A percentile compares a stretch with the other conserved stretches of the same genome.
Evolutionary conservation across 1,140 invertebrate genomes (phyloP).

Genomic region (Lepidurus couesii): DNA sequence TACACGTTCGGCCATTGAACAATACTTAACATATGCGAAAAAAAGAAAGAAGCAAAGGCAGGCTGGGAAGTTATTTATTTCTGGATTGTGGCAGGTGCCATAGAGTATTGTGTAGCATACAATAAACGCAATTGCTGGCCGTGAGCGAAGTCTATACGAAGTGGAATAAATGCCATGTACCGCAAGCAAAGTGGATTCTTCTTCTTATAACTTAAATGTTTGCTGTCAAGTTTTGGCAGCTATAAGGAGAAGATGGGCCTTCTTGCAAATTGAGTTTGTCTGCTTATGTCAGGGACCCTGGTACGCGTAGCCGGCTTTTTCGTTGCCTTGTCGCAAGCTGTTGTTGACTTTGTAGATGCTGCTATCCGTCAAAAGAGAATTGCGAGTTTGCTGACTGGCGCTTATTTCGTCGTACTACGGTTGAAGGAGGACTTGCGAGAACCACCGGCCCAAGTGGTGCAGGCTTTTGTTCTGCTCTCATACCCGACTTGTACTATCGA

Average conservation of each 20-base stretch:
- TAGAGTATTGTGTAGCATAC: too few species aligned
- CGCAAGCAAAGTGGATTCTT: not conserved
- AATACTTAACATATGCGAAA: too few species aligned
- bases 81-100: too few species aligned
- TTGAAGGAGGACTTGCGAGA: not conserved
- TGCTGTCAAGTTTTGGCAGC: slow-evolving; percentile 13
- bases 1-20: too few species aligned
- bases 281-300: slow-evolving; percentile 1
- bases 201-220: not conserved
- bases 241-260: slow-evolving; percentile 6
- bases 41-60: too few species aligned
- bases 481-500: slow-evolving; percentile 5
- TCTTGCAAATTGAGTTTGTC: slow-evolving; percentile 19
- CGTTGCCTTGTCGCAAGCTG: not conserved
- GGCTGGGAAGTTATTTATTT: too few species aligned
- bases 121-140: too few species aligned
- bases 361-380: not conserved
- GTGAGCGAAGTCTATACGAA: not conserved
- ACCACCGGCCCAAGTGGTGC: not conserved
- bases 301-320: not conserved
- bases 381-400: slow-evolving; percentile 11
- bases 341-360: slow-evolving; percentile 14
- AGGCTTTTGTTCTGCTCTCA: not conserved
- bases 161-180: not conserved
- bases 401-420: not conserved